Evolutionary conservation across 2,888 invertebrate species (phyloP).

Genomic region (Andrena chrysosceles): DNA sequence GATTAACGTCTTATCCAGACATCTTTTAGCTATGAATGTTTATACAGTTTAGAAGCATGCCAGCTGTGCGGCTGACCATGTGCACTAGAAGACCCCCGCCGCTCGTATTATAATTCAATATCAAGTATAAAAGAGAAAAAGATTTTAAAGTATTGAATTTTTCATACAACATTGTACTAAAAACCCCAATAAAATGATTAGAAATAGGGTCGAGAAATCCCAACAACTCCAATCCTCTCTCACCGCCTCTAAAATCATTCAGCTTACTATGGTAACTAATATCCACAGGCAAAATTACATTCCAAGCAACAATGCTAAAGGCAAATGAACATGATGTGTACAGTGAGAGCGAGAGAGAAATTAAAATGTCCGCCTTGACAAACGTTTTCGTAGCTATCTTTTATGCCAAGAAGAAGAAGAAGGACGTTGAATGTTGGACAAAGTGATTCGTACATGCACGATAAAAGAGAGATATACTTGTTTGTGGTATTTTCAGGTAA

Average conservation of each 20-base stretch:
- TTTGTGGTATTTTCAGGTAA: neutral
- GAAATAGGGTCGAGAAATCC: constrained; percentile 73
- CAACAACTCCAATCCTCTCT: constrained; percentile 81
- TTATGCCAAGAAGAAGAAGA: too few relatives aligned
- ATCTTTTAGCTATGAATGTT: constrained; percentile 55
- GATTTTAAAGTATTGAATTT: neutral
- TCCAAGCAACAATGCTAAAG: constrained; percentile 78
- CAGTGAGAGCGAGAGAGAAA: constrained; percentile 19
- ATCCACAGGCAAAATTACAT: constrained; percentile 71
- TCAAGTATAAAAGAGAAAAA: constrained; percentile 10
- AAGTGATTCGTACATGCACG: constrained; percentile 30
- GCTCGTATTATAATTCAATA: constrained; percentile 64
- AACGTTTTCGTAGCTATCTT: neutral
- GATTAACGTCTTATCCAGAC: constrained; percentile 56
- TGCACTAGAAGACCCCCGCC: constrained; percentile 68
- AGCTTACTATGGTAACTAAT: constrained; percentile 62
- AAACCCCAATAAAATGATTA: constrained; percentile 41
- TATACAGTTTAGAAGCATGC: constrained; percentile 74
- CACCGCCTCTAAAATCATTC: constrained; percentile 71
- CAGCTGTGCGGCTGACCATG: constrained; percentile 83
- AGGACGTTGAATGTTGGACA: too few relatives aligned
- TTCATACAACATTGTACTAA: constrained; percentile 33
- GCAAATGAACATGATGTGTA: constrained; percentile 59
- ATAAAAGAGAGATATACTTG: constrained; percentile 1
- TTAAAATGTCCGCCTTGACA: constrained; percentile 34